phyloP scores from a whole-genome alignment of 2,113 vertebrate genomes.

The Gracilinanus agilis region DNA sequence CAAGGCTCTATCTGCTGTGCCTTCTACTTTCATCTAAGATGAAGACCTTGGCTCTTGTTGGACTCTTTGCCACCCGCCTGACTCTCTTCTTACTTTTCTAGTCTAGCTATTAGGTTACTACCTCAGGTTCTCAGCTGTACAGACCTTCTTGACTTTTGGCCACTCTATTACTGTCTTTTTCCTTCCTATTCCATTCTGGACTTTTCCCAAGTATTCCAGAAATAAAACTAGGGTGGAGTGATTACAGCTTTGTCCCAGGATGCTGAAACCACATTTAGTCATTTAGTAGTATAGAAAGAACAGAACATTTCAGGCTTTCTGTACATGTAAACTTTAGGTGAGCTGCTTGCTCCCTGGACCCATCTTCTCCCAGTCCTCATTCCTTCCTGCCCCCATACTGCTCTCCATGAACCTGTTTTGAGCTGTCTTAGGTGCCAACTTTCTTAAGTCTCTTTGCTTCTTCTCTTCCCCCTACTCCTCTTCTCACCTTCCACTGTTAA shows the following conservation, averaged over 20 bases:
- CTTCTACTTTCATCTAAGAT: not conserved
- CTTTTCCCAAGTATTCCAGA: not conserved
- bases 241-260: not conserved
- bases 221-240: not conserved
- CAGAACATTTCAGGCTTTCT: not conserved
- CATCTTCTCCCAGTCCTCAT: not conserved
- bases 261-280: not conserved
- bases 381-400: not conserved
- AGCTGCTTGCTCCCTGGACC: not conserved
- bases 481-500: not conserved
- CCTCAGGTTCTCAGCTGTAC: not conserved
- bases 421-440: not conserved
- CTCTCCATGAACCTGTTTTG: not conserved
- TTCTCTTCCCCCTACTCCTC: not conserved
- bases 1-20: not conserved
- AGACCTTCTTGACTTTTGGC: not conserved
- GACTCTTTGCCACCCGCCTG: conserved; percentile 26
- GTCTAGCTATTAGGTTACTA: not conserved
- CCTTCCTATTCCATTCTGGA: not conserved
- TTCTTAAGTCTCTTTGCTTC: not conserved
- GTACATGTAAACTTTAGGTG: not conserved
- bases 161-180: not conserved
- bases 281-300: too few species aligned
- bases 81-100: conserved; percentile 17
- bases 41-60: not conserved